A percentile compares a stretch with the other conserved stretches of the same genome.
These are phyloP conservation scores for Apis cerana DNA, from an alignment of 1,140 invertebrate species.

Conservation along the genomic window DNA sequence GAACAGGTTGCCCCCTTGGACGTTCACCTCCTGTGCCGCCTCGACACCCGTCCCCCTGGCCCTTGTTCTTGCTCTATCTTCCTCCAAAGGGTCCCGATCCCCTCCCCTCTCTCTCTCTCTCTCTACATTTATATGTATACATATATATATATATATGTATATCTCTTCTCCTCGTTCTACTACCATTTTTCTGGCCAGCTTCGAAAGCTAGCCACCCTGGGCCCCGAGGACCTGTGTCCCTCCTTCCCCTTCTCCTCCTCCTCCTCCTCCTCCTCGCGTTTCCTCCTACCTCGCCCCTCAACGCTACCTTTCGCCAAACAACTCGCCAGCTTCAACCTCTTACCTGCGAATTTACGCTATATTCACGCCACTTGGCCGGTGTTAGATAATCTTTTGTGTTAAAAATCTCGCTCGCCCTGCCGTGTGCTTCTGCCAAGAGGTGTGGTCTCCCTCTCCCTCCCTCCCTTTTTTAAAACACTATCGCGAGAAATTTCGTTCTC, in stretches of 20 bases:
- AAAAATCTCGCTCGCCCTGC: conserved; percentile 59
- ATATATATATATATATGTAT: no score
- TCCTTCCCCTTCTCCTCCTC: conserved; percentile 18
- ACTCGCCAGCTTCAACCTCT: conserved; percentile 12
- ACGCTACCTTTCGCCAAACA: neutral
- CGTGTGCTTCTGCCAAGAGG: neutral
- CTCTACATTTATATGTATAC: neutral
- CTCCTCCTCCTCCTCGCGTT: neutral
- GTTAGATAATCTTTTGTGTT: conserved; percentile 74
- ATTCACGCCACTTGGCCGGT: conserved; percentile 56
- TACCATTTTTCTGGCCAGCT: conserved; percentile 55
- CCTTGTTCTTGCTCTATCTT: conserved; percentile 59
- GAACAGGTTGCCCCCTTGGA: conserved; percentile 82
- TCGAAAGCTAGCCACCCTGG: conserved; percentile 64
- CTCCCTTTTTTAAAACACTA: neutral
- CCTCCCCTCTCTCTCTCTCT: conserved; percentile 42
- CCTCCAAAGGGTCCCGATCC: conserved; percentile 44
- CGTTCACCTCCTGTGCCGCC: conserved; percentile 79
- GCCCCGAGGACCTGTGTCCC: conserved; percentile 62
- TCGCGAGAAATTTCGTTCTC: no score
- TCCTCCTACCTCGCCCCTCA: conserved; percentile 14
- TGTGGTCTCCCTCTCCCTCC: neutral
- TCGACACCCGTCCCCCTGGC: conserved; percentile 65
- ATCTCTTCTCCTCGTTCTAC: conserved; percentile 26
- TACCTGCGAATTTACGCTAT: conserved; percentile 34